Conservation (phyloP, 2,113 vertebrate genomes). For the Pteropus alecto region DNA sequence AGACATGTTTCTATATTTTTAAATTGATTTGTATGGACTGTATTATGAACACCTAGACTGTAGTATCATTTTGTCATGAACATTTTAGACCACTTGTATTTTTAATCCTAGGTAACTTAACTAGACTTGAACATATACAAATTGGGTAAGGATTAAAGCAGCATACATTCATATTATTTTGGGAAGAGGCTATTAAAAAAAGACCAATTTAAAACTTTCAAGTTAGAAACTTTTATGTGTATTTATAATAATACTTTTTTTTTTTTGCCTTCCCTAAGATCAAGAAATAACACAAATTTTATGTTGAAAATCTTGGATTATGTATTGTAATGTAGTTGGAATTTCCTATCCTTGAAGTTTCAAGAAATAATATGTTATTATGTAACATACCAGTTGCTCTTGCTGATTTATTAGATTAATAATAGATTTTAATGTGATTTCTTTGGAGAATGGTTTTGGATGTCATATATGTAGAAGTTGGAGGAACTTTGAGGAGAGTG, state of each 20-base stretch:
- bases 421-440: neutral
- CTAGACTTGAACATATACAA: neutral
- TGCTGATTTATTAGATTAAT: neutral
- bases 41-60: neutral
- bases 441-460: neutral
- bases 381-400: neutral
- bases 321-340: neutral
- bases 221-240: neutral
- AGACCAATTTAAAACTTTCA: neutral
- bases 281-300: neutral
- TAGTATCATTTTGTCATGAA: neutral
- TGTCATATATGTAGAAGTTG: neutral
- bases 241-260: neutral
- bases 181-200: neutral
- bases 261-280: neutral
- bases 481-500: neutral
- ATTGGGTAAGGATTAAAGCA: neutral
- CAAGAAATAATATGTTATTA: neutral
- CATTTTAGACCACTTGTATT: neutral
- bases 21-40: neutral
- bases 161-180: neutral
- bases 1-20: neutral
- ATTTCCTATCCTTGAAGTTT: neutral
- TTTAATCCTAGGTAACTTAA: neutral
- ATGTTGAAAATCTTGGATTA: neutral